Conservation (phyloP, 2,113 vertebrate genomes). For the Gopherus flavomarginatus region DNA sequence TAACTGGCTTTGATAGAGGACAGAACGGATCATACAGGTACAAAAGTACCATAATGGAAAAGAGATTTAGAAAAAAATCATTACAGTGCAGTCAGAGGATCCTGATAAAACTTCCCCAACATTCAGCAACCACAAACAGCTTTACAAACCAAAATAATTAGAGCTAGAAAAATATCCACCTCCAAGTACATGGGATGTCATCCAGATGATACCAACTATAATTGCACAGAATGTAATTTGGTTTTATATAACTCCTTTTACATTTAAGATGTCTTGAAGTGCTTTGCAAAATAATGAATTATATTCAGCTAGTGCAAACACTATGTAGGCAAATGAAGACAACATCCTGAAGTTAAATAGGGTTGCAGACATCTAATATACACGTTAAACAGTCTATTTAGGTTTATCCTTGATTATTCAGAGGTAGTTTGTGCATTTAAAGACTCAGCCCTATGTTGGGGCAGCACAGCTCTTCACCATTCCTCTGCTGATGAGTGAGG, state of each 20-base stretch:
- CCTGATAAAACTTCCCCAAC: neutral
- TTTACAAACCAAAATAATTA: neutral
- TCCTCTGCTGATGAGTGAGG: neutral
- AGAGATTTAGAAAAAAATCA: neutral
- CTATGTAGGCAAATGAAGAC: neutral
- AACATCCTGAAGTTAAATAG: neutral
- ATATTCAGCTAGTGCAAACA: neutral
- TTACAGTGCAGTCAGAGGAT: neutral
- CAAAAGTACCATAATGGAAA: neutral
- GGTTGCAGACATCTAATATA: neutral
- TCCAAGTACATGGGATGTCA: neutral
- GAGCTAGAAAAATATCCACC: neutral
- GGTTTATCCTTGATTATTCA: neutral
- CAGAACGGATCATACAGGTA: neutral
- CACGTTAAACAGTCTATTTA: neutral
- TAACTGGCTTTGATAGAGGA: neutral
- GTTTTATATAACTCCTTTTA: neutral
- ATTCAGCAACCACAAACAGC: neutral
- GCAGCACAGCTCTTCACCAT: neutral
- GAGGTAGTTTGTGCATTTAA: neutral
- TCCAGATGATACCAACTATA: neutral
- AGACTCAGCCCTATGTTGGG: neutral
- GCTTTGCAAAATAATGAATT: neutral
- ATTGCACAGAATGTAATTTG: neutral
- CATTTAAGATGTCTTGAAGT: neutral